Base-by-base conservation (phyloP, 2,113 vertebrate species). In the Bostrychus sinensis region DNA sequence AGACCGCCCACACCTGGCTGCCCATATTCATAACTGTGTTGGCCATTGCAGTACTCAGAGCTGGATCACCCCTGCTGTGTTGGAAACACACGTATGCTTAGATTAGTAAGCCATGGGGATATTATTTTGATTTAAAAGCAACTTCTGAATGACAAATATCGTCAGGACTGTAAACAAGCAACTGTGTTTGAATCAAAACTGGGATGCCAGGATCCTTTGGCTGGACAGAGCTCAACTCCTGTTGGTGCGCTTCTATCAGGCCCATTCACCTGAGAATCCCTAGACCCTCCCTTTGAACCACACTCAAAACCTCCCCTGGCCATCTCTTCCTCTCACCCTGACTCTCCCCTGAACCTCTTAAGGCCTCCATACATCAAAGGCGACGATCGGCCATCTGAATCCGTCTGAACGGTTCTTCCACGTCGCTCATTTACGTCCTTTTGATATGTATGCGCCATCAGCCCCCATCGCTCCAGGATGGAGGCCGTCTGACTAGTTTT, bases 11-110 rank as follows among this genome's bases (percentile, higher is more conserved):
- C 75, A 60, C 62, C 53, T 77, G 65, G 75, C 85, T 84, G 83
- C 70, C 81, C 86, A 78, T 80, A 66, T 80, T 81, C 72, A 50
- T 74, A 77, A 82, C 80, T 80, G 83, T 82, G 76, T 67, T 83
- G 48, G 50, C 74, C 87, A 85, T 86, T 12, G 66, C 78, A 67
- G 75, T 63, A 42, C 71, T 81, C 76, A 73, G 75, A 78, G 86
- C 73, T 71, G 64, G 75, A 68, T 80, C 66, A 69, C 56, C 66
- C 36, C 68, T 14, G 5, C 72, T 62, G 65, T 79, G 55, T 70
- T 64, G 20, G 22, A 46, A 46, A 25, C 41, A 19, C 17, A 20
- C 22, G 25, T 20, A 23, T 48, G 45, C 45, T 48, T 12, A 48
- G 45, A 48, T 25, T 22, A 48, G 22, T 25, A 25, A 22, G 39